Evolutionary conservation across 2,888 invertebrate species (phyloP).

Genomic region (Girardia tigrina): DNA sequence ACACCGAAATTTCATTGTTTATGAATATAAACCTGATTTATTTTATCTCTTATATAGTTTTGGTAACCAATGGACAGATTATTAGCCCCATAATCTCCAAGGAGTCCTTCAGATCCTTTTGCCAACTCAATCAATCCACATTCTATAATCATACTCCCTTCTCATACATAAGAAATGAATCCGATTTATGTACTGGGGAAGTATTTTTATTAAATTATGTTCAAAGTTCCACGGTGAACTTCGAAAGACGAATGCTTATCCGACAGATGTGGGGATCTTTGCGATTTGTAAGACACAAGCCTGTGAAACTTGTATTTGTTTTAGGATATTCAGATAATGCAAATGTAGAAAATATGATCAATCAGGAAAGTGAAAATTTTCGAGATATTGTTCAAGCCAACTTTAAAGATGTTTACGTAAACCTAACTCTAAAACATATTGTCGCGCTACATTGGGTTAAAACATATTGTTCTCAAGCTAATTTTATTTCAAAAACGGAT

Average conservation of each 20-base stretch:
- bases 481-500: slow-evolving; percentile 24
- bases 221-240: slow-evolving; percentile 28
- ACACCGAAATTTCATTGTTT: too few species aligned
- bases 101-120: too few species aligned
- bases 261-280: slow-evolving; percentile 35
- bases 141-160: slow-evolving; percentile 30
- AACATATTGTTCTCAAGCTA: slow-evolving; percentile 26
- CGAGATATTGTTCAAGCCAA: slow-evolving; percentile 27
- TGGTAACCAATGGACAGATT: too few species aligned
- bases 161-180: slow-evolving; percentile 31
- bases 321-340: slow-evolving; percentile 23
- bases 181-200: slow-evolving; percentile 26
- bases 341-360: background rate
- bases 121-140: too few species aligned
- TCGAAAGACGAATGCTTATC: slow-evolving; percentile 29
- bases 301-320: slow-evolving; percentile 29
- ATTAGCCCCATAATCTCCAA: too few species aligned
- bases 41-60: too few species aligned
- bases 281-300: slow-evolving; percentile 23
- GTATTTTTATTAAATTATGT: slow-evolving; percentile 31
- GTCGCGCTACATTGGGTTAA: slow-evolving; percentile 28
- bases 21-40: too few species aligned
- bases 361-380: slow-evolving; percentile 15
- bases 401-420: slow-evolving; percentile 23
- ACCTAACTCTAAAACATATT: slow-evolving; percentile 28